phyloP scores from a whole-genome alignment of 1,140 invertebrate species.

The Pteromalus puparum region DNA sequence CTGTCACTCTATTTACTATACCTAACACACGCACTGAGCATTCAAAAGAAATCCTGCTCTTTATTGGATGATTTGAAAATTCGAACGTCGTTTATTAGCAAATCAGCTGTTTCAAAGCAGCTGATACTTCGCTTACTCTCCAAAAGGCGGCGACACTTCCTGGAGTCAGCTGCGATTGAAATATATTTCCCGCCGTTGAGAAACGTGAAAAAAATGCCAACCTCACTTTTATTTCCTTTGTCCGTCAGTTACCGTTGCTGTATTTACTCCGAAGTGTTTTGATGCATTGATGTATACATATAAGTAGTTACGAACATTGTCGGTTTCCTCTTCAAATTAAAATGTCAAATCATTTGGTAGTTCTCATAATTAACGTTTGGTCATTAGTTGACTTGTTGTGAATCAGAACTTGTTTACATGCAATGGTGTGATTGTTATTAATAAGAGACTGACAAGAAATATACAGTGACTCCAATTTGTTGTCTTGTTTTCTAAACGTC shows the following conservation, averaged over 20 bases:
- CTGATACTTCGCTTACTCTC: background rate
- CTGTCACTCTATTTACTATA: background rate
- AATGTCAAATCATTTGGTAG: background rate
- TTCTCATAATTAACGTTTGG: background rate
- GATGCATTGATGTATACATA: too few species aligned
- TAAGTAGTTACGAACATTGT: too few species aligned
- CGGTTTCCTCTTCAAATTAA: background rate
- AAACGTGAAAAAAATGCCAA: background rate
- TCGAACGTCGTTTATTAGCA: background rate
- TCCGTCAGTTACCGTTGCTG: background rate
- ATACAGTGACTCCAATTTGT: background rate
- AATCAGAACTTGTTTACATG: background rate
- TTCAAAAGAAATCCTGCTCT: background rate
- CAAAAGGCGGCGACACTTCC: background rate
- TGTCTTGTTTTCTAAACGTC: background rate
- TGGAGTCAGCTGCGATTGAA: background rate
- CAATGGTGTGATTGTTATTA: background rate
- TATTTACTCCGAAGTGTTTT: too few species aligned
- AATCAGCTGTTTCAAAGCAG: background rate
- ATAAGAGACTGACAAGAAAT: background rate
- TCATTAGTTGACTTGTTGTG: background rate
- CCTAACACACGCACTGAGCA: background rate
- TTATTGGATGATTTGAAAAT: constrained; percentile 13
- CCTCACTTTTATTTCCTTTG: constrained; percentile 28
- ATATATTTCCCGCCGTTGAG: background rate